Evolutionary conservation across 2,113 vertebrate species (phyloP), one percentile per base, ranked within the genome.

Genomic region (Elephantulus edwardii): DNA sequence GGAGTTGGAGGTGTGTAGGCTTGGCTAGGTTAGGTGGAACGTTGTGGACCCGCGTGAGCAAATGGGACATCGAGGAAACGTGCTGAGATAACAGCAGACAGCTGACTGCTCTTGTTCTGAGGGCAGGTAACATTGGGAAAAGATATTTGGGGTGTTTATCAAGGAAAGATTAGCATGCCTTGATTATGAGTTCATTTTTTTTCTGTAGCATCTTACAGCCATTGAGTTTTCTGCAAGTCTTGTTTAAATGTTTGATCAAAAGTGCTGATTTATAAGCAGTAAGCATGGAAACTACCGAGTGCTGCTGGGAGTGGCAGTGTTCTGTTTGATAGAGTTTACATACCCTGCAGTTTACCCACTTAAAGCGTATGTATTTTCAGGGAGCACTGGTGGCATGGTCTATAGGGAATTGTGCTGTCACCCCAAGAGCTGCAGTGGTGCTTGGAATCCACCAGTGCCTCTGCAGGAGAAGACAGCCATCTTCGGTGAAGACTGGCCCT

Each of bases 11-110:
- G 20, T 50, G 30, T 56, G 44, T 40, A 88, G 60, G 71, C 20
- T 52, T 86, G 75, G 38, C n/a, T 13, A 44, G 81, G 30, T 80
- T 42, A 74, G 83, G 26, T 68, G 33, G 42, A 12, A 78, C 38
- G 50, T 52, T 44, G 70, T 16, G 71, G 89, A 83, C 88, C 64
- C 92, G 81, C 89, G 35, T 70, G 40, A 71, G 38, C 35, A 64
- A 68, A 85, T 2, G 28, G 70, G 82, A 28, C 17, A 14, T 40
- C 26, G 52, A 40, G 38, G 56, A 58, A 72, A 7, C 19, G 30
- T 52, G 17, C 38, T n/a, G 42, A 78, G 50, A 19, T 83, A 48
- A 17, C 26, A 40, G 17, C 48, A 52, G 28, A 20, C 17, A 28
- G 52, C 40, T 6, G 60, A 3, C 28, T 42, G 56, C 33, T 75